Conservation (phyloP, 2,113 vertebrate species). For the Alces alces region DNA sequence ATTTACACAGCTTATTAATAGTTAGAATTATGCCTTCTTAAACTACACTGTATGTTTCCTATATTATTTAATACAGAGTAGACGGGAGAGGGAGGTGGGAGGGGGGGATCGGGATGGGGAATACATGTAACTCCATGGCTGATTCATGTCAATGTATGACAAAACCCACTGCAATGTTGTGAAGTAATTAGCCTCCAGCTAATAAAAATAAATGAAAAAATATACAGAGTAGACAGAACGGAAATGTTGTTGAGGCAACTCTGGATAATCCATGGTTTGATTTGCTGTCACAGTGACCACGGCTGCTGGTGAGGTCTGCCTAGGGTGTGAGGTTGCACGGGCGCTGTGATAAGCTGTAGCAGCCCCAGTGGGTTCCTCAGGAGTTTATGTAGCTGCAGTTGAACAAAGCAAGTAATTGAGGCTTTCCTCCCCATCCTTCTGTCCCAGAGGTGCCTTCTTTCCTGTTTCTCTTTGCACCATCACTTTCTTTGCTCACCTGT, state of each 20-base stretch:
- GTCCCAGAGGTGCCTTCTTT: background rate
- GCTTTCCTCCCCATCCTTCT: background rate
- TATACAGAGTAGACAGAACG: background rate
- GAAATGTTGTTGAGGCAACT: background rate
- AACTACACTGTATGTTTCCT: background rate
- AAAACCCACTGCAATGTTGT: no score
- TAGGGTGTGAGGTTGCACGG: background rate
- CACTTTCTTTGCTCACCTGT: background rate
- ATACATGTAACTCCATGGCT: no score
- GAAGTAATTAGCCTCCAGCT: no score
- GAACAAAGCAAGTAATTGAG: background rate
- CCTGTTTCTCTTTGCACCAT: background rate
- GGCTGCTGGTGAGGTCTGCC: no score
- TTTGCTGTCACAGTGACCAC: background rate
- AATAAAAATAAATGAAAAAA: no score
- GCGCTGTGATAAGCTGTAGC: accelerated
- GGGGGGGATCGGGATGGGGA: no score
- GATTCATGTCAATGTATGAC: no score
- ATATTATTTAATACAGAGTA: background rate
- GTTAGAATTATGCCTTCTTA: background rate
- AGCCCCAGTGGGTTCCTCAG: background rate
- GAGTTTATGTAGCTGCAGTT: no score
- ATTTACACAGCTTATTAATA: background rate
- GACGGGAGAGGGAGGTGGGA: background rate
- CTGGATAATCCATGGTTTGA: background rate